Base-by-base conservation (phyloP, 2,888 invertebrate species). In the Alviniconcha strummeri region DNA sequence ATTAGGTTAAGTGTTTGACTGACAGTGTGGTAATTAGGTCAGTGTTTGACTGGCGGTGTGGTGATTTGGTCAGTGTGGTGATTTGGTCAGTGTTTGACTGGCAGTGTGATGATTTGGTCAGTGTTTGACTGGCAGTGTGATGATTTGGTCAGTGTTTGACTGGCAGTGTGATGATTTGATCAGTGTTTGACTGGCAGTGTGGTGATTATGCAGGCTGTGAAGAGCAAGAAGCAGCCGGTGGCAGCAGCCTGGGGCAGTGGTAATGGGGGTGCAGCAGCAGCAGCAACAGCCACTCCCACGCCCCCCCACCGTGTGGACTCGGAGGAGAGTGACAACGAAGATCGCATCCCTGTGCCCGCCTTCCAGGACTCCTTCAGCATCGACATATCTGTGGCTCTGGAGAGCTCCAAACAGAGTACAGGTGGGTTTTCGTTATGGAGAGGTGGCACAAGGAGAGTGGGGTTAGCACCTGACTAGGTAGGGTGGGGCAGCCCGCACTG, bases 311-410 rank as follows among this genome's bases (percentile, higher is more conserved):
- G 57, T 19, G 4, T 52, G 17, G 64, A 69, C 19, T 82, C 19
- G 17, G 82, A 79, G 74, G 84, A 79, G 60, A 80, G 80, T 54
- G 84, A 85, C 69, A 83, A 81, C 57, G 85, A 85, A 19, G 86
- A 86, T 13, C 76, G 74, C 13, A 69, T 84, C 8, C 86, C 83
- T 69, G 86, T 84, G 17, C 86, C 86, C 5, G n/a, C 69, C 55
- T 84, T 82, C 17, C 56, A 81, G 5, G 69, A 82, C 54, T 85
- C 86, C 8, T 84, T 84, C 82, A 80, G 83, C 74, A 83, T 83
- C 19, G 86, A 74, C 55, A 82, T 86, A n/a, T 57, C 74, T 13
- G 72, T 56, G n/a, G 84, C 83, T 17, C 69, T 86, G 79, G 80
- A 84, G 74, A 77, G 36, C 36, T 36, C 36, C 36, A 36, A 36